These are phyloP conservation scores for Psammodynastes pulverulentus DNA, from an alignment of 2,113 vertebrate genomes.

Conservation along the genomic window DNA sequence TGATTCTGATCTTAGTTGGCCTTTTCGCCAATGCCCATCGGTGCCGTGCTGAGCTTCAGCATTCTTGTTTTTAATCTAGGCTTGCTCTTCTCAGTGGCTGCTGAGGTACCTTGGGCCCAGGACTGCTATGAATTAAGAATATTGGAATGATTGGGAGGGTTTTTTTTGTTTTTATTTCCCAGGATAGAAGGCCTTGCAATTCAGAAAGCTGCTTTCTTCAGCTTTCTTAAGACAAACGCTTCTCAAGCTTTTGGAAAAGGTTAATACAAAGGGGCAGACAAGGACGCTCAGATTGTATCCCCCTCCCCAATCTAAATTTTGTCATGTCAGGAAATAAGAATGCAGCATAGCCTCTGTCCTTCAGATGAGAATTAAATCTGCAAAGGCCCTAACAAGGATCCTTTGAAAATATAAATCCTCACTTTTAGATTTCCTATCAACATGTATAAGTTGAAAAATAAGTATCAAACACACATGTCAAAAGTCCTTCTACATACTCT, in stretches of 20 bases:
- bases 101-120: background rate
- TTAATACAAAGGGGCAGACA: background rate
- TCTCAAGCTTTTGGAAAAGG: background rate
- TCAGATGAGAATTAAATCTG: background rate
- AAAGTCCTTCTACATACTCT: background rate
- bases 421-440: background rate
- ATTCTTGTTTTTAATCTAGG: background rate
- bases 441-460: background rate
- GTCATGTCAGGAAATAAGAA: background rate
- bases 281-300: background rate
- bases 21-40: background rate
- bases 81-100: background rate
- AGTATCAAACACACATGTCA: background rate
- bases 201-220: background rate
- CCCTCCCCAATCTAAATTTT: background rate
- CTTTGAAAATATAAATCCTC: background rate
- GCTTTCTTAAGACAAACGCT: background rate
- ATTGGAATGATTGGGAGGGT: background rate
- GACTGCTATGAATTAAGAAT: background rate
- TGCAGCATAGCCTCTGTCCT: background rate
- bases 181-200: background rate
- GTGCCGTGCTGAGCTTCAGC: background rate
- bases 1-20: slow-evolving; percentile 4
- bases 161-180: background rate
- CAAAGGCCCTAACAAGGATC: background rate